Evolutionary conservation across 2,797 vertebrate genomes (phyloP).

Genomic region (Nannoperca australis): DNA sequence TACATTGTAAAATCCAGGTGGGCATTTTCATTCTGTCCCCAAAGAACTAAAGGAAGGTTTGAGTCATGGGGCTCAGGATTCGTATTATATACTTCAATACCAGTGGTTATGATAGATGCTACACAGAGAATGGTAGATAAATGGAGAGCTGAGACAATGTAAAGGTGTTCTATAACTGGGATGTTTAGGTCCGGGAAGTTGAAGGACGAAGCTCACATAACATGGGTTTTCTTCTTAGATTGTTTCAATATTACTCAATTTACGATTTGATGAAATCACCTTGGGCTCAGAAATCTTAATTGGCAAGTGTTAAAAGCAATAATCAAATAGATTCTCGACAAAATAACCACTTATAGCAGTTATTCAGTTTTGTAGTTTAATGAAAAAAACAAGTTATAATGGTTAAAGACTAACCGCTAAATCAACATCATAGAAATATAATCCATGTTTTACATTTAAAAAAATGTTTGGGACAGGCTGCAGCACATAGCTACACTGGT

Average conservation of each 20-base stretch:
- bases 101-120: neutral
- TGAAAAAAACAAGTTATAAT: neutral
- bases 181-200: neutral
- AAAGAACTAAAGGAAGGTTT: conserved; percentile 36
- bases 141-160: conserved; percentile 6
- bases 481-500: neutral
- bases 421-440: neutral
- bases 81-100: conserved; percentile 21
- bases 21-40: conserved; percentile 34
- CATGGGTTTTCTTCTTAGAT: neutral
- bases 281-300: neutral
- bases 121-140: neutral
- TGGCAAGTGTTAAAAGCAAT: neutral
- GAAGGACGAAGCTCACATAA: neutral
- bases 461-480: neutral
- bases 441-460: conserved; percentile 4
- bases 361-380: neutral
- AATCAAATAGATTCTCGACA: neutral
- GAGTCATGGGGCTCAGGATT: conserved; percentile 42
- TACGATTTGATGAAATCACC: neutral
- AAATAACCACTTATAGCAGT: neutral
- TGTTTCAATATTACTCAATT: neutral
- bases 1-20: conserved; percentile 60
- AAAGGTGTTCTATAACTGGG: neutral
- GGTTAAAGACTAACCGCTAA: neutral